Conservation (phyloP, 2,113 vertebrate genomes). For the Leptobrachium leishanense region DNA sequence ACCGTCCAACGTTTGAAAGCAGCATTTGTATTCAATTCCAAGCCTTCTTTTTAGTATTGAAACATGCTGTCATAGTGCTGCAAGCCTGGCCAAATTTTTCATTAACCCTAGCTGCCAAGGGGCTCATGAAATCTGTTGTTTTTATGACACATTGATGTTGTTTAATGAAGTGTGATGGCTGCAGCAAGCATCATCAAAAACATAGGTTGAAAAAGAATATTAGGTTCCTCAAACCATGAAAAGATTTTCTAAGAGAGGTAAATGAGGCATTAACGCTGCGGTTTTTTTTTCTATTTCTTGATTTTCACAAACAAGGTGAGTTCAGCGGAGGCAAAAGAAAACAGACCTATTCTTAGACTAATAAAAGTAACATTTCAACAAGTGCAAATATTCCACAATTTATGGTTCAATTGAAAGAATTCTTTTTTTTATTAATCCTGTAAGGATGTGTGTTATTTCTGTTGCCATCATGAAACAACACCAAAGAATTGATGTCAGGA, state of each 20-base stretch:
- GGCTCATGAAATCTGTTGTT: slow-evolving; percentile 26
- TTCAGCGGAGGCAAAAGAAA: slow-evolving; percentile 19
- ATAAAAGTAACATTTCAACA: neutral
- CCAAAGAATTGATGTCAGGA: no score
- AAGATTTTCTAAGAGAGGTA: slow-evolving; percentile 24
- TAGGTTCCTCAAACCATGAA: slow-evolving; percentile 22
- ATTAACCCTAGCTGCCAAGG: slow-evolving; percentile 11
- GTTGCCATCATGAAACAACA: no score
- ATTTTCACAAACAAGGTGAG: slow-evolving; percentile 22
- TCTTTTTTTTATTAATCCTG: no score
- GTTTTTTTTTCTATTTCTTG: no score
- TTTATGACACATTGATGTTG: slow-evolving; percentile 41
- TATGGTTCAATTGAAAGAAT: no score
- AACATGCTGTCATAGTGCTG: slow-evolving; percentile 1
- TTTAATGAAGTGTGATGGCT: slow-evolving; percentile 30
- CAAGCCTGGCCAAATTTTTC: slow-evolving; percentile 20
- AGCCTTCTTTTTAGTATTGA: slow-evolving; percentile 16
- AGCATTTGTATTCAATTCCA: slow-evolving; percentile 38
- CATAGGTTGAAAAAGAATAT: slow-evolving; percentile 9
- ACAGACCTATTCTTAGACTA: slow-evolving; percentile 13
- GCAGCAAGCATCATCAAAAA: slow-evolving; percentile 40
- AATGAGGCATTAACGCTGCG: slow-evolving; percentile 20
- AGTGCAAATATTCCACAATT: neutral
- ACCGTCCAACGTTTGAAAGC: slow-evolving; percentile 29
- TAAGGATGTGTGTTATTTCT: no score